These are phyloP conservation scores for Homalodisca vitripennis DNA, from an alignment of 1,140 invertebrate genomes.

Conservation along the genomic window DNA sequence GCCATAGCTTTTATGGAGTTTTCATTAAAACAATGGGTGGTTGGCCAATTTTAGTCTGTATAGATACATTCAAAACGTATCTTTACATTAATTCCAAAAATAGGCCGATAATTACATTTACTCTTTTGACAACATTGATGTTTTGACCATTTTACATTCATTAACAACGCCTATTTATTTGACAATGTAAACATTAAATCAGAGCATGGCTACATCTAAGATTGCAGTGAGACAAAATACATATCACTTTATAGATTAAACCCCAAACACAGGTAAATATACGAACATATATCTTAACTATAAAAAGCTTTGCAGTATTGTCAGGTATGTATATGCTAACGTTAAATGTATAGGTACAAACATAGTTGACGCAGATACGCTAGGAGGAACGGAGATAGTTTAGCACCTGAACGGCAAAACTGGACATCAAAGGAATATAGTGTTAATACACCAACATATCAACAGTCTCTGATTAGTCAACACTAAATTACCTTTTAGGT, in stretches of 20 bases:
- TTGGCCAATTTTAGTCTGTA: no score
- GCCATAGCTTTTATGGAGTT: no score
- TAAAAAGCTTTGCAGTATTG: slow-evolving; percentile 22
- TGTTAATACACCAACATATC: no score
- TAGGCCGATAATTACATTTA: no score
- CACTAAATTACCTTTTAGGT: no score
- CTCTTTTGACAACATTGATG: no score
- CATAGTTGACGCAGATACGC: background rate
- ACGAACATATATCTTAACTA: slow-evolving; percentile 20
- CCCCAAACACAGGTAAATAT: background rate
- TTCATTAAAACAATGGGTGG: no score
- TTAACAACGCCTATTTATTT: background rate
- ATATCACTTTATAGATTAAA: background rate
- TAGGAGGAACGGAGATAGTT: background rate
- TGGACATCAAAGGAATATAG: no score
- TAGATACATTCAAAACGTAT: no score
- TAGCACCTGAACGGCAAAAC: no score
- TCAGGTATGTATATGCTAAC: slow-evolving; percentile 10
- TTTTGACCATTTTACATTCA: background rate
- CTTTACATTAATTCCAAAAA: no score
- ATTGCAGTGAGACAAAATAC: slow-evolving; percentile 17
- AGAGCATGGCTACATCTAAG: background rate
- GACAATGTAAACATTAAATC: background rate
- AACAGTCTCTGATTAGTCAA: no score
- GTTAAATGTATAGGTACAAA: background rate